Percentiles rank a stretch among this genome's conserved stretches.
phyloP scores from a whole-genome alignment of 2,113 vertebrate genomes.

The Xyrauchen texanus region DNA sequence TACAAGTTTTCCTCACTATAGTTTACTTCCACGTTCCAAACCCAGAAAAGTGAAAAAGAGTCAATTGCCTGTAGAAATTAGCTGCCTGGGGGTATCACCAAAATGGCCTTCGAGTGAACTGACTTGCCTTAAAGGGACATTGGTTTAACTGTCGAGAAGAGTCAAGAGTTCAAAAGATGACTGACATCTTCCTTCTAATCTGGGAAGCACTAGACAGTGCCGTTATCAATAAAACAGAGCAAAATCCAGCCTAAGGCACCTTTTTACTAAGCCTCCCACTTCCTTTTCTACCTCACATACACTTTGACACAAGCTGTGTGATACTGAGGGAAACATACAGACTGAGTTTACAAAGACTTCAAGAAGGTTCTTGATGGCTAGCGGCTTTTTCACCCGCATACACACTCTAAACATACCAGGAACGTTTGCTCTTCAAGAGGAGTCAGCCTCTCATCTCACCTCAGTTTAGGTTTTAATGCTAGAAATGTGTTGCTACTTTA shows the following conservation, averaged over 20 bases:
- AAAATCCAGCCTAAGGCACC: conserved; percentile 17
- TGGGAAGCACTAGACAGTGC: not conserved
- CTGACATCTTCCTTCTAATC: conserved; percentile 20
- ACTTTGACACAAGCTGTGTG: conserved; percentile 13
- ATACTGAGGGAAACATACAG: conserved; percentile 21
- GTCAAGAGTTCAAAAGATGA: conserved; percentile 6
- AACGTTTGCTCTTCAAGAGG: conserved; percentile 33
- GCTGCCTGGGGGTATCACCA: too few relatives aligned
- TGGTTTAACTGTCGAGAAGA: not conserved
- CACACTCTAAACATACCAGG: conserved; percentile 9
- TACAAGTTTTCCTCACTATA: too few relatives aligned
- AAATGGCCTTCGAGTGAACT: too few relatives aligned
- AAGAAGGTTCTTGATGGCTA: conserved; percentile 7
- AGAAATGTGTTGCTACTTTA: not conserved
- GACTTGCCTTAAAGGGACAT: not conserved
- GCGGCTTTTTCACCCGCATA: conserved; percentile 18
- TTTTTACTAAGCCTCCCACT: conserved; percentile 38
- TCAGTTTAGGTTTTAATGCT: conserved; percentile 39
- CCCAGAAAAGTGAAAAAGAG: too few relatives aligned
- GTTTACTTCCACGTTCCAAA: too few relatives aligned
- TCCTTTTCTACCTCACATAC: conserved; percentile 18
- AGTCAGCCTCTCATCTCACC: conserved; percentile 38
- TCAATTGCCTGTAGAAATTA: too few relatives aligned
- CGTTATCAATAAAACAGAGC: not conserved
- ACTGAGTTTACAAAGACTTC: conserved; percentile 33